Conservation (phyloP, 2,888 invertebrate species). For the Leucania comma region DNA sequence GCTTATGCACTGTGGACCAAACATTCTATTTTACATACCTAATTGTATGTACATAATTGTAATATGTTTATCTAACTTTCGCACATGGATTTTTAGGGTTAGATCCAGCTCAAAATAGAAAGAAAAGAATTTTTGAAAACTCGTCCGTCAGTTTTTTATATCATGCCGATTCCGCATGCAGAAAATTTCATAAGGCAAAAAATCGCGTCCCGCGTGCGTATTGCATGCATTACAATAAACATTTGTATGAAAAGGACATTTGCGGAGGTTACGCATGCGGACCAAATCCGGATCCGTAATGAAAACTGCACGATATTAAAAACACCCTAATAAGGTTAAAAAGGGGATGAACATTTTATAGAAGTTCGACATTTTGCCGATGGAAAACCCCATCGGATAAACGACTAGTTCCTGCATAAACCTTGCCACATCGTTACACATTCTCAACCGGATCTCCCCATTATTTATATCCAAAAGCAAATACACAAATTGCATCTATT, state of each 20-base stretch:
- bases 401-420: neutral
- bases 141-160: too few relatives aligned
- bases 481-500: conserved; percentile 43
- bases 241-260: too few relatives aligned
- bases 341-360: too few relatives aligned
- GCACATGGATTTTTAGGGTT: neutral
- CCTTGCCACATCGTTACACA: neutral
- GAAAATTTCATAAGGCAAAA: too few relatives aligned
- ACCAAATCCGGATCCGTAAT: too few relatives aligned
- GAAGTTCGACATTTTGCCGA: neutral
- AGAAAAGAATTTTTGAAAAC: too few relatives aligned
- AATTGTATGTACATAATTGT: neutral
- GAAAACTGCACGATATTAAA: too few relatives aligned
- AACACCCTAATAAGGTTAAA: neutral
- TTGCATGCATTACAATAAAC: too few relatives aligned
- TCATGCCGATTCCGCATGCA: too few relatives aligned
- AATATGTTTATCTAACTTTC: neutral
- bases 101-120: neutral
- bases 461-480: conserved; percentile 3
- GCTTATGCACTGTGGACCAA: conserved; percentile 23
- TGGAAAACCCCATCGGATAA: neutral
- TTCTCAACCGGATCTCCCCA: conserved; percentile 6
- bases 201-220: too few relatives aligned
- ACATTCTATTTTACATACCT: conserved; percentile 27
- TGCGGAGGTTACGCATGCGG: too few relatives aligned